These are phyloP conservation scores for Nephrocerus scutellatus DNA, from an alignment of 2,888 invertebrate species.

Conservation along the genomic window DNA sequence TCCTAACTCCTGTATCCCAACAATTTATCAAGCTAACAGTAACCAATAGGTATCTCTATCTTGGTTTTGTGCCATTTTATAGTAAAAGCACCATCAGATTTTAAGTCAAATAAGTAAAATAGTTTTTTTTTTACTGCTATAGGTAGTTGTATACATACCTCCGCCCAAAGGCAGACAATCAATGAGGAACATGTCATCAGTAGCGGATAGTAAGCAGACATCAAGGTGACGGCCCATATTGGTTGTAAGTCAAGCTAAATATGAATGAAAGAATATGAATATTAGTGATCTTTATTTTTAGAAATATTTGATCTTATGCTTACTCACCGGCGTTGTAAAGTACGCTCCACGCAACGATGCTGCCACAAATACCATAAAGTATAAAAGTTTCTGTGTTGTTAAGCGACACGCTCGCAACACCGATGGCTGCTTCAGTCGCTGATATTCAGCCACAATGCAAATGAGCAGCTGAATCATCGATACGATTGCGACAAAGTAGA, in stretches of 20 bases:
- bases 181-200: constrained; percentile 82
- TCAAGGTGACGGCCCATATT: constrained; percentile 77
- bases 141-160: constrained; percentile 68
- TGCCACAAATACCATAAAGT: constrained; percentile 79
- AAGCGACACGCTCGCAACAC: constrained; percentile 74
- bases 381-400: constrained; percentile 84
- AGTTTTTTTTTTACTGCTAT: too few relatives aligned
- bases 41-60: too few relatives aligned
- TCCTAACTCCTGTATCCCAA: too few relatives aligned
- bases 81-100: constrained; percentile 3
- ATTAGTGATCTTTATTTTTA: neutral
- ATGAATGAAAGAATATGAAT: constrained; percentile 28
- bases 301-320: neutral
- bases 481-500: constrained; percentile 74
- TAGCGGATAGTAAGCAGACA: constrained; percentile 85
- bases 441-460: constrained; percentile 75
- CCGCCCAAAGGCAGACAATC: constrained; percentile 91
- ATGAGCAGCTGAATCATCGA: constrained; percentile 79
- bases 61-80: too few relatives aligned
- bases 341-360: constrained; percentile 80
- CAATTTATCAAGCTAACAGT: too few relatives aligned
- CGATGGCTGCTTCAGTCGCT: constrained; percentile 74
- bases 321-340: constrained; percentile 79
- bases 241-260: constrained; percentile 68
- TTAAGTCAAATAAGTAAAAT: constrained; percentile 2